Conservation (phyloP, 53 echinoderm and acorn worm genomes). For the Echinometra lucunter region DNA sequence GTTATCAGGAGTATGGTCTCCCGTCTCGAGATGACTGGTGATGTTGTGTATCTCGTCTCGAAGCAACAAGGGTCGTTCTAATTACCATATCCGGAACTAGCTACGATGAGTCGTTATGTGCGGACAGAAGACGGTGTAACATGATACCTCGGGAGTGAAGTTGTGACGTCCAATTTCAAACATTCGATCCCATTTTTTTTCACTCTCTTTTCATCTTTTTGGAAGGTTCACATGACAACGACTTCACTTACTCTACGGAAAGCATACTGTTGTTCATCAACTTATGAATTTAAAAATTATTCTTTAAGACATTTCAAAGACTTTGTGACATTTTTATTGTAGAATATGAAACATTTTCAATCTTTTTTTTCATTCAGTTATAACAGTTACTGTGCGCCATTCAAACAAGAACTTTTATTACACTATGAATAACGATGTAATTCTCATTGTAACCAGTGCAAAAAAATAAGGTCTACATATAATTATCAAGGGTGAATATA, state of each 20-base stretch:
- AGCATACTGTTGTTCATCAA: not conserved
- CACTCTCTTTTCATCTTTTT: not conserved
- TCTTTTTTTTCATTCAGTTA: not conserved
- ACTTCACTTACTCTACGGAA: not conserved
- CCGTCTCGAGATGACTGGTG: not conserved
- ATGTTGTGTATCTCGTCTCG: constrained; percentile 4
- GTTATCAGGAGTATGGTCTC: not conserved
- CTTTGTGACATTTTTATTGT: not conserved
- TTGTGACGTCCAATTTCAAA: constrained; percentile 33
- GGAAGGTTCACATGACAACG: not conserved
- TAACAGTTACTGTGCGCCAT: no score
- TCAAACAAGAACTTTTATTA: no score
- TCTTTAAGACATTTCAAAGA: not conserved
- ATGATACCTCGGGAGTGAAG: not conserved
- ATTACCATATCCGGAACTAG: constrained; percentile 1
- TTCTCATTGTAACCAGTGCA: no score
- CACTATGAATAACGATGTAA: no score
- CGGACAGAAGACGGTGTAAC: constrained; percentile 23
- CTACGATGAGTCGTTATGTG: constrained; percentile 42
- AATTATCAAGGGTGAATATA: no score
- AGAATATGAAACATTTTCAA: not conserved
- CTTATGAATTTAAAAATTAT: not conserved
- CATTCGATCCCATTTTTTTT: not conserved
- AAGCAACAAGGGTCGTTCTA: constrained; percentile 46
- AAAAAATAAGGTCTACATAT: no score